A percentile compares a stretch with the other conserved stretches of the same genome.
These are phyloP conservation scores for Atrichornis clamosus DNA, from an alignment of 2,113 vertebrate species.

Conservation along the genomic window DNA sequence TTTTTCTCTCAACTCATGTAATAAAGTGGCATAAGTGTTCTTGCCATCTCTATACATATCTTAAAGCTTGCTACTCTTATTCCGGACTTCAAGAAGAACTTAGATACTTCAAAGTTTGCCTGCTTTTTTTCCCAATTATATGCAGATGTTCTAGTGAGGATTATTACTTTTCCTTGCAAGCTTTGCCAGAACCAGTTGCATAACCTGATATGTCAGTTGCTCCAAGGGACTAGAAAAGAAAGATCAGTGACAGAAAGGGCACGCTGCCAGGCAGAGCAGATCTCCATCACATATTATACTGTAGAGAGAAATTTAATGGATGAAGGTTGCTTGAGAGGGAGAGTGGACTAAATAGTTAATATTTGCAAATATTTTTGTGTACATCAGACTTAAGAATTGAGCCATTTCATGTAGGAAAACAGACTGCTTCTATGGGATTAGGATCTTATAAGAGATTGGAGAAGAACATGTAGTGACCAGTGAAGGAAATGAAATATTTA, in stretches of 20 bases:
- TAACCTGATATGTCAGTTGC: background rate
- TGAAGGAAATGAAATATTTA: background rate
- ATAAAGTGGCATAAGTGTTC: background rate
- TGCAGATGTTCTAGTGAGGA: background rate
- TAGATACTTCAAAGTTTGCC: background rate
- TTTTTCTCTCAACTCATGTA: background rate
- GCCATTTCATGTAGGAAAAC: background rate
- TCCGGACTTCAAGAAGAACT: background rate
- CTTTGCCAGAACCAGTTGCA: background rate
- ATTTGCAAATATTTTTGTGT: background rate
- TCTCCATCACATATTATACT: background rate
- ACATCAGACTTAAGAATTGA: background rate
- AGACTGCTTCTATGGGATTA: background rate
- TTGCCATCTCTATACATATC: background rate
- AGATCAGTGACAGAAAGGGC: background rate
- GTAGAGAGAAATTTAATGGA: background rate
- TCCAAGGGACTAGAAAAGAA: background rate
- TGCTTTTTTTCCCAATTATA: background rate
- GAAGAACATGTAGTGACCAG: background rate
- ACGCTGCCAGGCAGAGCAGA: background rate
- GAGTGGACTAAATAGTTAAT: background rate
- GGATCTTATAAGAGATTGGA: background rate
- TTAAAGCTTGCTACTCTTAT: background rate
- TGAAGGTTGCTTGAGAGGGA: background rate
- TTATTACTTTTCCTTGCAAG: background rate